Conservation (phyloP, 2,113 vertebrate genomes). For the Okapia johnstoni region DNA sequence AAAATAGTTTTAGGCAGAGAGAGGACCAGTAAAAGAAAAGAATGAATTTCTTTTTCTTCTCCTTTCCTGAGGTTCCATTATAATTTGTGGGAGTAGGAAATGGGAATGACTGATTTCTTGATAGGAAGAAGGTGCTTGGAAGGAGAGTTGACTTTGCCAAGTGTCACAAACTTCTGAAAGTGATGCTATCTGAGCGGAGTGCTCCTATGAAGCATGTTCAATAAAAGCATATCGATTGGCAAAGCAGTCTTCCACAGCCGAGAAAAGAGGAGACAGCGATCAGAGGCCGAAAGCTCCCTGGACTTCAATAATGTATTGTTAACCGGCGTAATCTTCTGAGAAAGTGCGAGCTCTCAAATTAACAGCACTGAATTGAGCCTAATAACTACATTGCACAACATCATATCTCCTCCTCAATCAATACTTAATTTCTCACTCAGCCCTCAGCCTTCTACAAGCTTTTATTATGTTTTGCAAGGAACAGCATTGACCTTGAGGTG, state of each 20-base stretch:
- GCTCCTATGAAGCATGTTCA: not conserved
- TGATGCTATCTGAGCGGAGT: not conserved
- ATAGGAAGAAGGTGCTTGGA: not conserved
- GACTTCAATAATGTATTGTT: constrained; percentile 70
- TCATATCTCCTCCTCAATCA: constrained; percentile 74
- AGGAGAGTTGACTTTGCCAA: not conserved
- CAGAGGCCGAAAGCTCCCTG: constrained; percentile 8
- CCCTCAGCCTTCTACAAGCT: constrained; percentile 54
- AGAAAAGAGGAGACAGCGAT: constrained; percentile 35
- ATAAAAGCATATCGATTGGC: constrained; percentile 34
- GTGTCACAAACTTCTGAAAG: not conserved
- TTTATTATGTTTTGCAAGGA: constrained; percentile 63
- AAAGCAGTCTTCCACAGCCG: not conserved
- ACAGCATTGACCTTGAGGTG: constrained; percentile 30
- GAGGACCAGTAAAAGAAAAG: not conserved
- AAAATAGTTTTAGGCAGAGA: not conserved
- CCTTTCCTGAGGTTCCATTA: not conserved
- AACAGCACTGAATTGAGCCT: constrained; percentile 76
- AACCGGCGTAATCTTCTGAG: constrained; percentile 68
- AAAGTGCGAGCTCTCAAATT: constrained; percentile 76
- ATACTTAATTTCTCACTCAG: constrained; percentile 81
- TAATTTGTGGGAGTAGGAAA: not conserved
- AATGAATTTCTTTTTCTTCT: not conserved
- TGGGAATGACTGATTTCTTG: not conserved
- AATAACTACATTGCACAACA: constrained; percentile 71